Evolutionary conservation across 2,888 invertebrate species (phyloP), one percentile per base, ranked within the genome.

Genomic region (Cosmopolites sordidus): DNA sequence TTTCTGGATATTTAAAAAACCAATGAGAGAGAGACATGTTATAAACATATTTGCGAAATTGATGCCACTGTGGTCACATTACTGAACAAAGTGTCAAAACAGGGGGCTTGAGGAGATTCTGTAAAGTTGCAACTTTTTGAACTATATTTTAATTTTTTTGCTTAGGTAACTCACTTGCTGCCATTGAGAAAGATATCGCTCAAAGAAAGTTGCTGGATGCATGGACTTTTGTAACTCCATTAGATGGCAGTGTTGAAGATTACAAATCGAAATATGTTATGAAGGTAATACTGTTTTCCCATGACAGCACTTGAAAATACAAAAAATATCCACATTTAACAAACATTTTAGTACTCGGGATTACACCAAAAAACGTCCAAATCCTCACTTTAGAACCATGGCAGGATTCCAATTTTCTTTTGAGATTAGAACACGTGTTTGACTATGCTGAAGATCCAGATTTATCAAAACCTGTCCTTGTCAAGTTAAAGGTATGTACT

Each of bases 301-400:
- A 11, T 5, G 4, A 15, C n/a, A 16, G 3, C 4, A 11, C 17
- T 18, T 17, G 3, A 18, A 17, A 4, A 40, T 11, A 40, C 16
- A 3, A 15, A 40, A 5, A 5, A 22, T 5, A 6, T 15, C 15
- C 14, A 16, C 14, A 9, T 9, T 12, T 40, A 14, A 16, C 11
- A 5, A 5, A 16, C 65, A n/a, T n/a, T 66, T 16, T 64, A 83
- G 83, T 79, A 72, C 62, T 72, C 78, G 15, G 83, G 80, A 2
- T 60, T 87, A 1, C 61, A 1, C 89, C 90, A 0, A 69, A 75
- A 16, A 87, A 87, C 41, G 73, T 92, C 0, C 86, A 90, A 65
- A 71, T 92, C 39, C 70, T 92, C 9, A 90, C 90, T 0, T 66
- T 92, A 43, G 92, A 92, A 64, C 87, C 88, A 0, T 89, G 87